A percentile compares a stretch with the other conserved stretches of the same genome.
Evolutionary conservation across 2,888 invertebrate species (phyloP).

Genomic region (Heteromurus nitidus): DNA sequence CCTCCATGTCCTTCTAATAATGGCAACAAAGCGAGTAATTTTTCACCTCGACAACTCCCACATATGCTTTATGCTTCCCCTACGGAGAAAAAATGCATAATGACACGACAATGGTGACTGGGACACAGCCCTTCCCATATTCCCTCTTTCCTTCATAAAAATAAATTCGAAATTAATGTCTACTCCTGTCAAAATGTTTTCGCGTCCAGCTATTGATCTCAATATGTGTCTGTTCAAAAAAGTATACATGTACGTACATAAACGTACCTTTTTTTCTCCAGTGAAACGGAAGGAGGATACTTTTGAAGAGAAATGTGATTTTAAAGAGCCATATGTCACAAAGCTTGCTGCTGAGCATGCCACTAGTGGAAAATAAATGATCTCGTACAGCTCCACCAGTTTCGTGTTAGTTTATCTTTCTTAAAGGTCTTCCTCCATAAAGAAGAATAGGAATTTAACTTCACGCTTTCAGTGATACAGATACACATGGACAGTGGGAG

Average conservation of each 20-base stretch:
- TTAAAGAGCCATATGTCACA: slow-evolving; percentile 62
- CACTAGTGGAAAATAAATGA: slow-evolving; percentile 50
- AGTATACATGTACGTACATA: too few relatives aligned
- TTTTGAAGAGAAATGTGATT: slow-evolving; percentile 49
- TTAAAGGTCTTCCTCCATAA: slow-evolving; percentile 19
- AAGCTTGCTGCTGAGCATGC: slow-evolving; percentile 40
- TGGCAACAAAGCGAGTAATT: slow-evolving; percentile 61
- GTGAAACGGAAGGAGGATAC: slow-evolving; percentile 41
- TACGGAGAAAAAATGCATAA: background rate
- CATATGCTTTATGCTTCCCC: too few relatives aligned
- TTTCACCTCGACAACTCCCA: slow-evolving; percentile 72
- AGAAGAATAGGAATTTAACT: too few relatives aligned
- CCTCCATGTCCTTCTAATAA: slow-evolving; percentile 22
- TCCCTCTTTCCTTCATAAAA: slow-evolving; percentile 19
- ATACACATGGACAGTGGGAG: too few relatives aligned
- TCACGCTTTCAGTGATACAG: too few relatives aligned
- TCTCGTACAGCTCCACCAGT: slow-evolving; percentile 47
- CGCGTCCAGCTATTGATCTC: slow-evolving; percentile 60
- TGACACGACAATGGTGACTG: background rate
- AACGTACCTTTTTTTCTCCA: slow-evolving; percentile 22
- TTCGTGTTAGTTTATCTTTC: slow-evolving; percentile 45
- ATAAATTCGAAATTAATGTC: slow-evolving; percentile 67
- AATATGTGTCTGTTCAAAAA: slow-evolving; percentile 18
- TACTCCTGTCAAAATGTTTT: slow-evolving; percentile 73
- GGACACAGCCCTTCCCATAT: background rate